Percentiles rank a stretch among this genome's conserved stretches.
Conservation (phyloP, 2,888 invertebrate species). For the Hermaeophaga mercurialis region DNA sequence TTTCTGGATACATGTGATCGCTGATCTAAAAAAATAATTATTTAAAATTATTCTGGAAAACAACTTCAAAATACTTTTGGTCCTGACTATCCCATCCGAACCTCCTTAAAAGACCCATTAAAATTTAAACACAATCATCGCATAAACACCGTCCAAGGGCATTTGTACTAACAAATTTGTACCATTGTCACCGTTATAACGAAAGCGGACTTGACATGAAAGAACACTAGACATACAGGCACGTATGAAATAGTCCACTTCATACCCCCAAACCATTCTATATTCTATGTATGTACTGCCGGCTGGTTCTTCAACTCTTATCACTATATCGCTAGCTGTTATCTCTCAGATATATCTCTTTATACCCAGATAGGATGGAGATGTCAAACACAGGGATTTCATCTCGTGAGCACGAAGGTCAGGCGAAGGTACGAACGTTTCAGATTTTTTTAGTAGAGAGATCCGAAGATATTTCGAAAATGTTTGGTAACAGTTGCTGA, state of each 20-base stretch:
- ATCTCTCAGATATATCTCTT: conserved; percentile 56
- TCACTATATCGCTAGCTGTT: conserved; percentile 48
- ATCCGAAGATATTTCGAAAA: conserved; percentile 33
- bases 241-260: conserved; percentile 27
- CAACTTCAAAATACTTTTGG: no score
- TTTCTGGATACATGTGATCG: no score
- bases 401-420: conserved; percentile 23
- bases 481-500: conserved; percentile 36
- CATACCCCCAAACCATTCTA: conserved; percentile 12
- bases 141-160: conserved; percentile 39
- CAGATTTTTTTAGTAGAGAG: conserved; percentile 24
- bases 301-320: conserved; percentile 48
- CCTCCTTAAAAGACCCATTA: no score
- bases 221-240: conserved; percentile 43
- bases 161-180: conserved; percentile 47
- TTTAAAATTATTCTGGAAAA: no score
- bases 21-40: no score
- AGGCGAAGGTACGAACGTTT: conserved; percentile 21
- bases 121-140: not conserved
- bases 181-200: conserved; percentile 41
- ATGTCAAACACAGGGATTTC: conserved; percentile 55
- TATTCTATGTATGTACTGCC: conserved; percentile 33
- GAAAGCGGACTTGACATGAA: conserved; percentile 47
- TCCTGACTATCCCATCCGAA: no score
- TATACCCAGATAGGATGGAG: conserved; percentile 54